Evolutionary conservation across 2,113 vertebrate species (phyloP), one percentile per base, ranked within the genome.

Genomic region (Odocoileus virginianus): DNA sequence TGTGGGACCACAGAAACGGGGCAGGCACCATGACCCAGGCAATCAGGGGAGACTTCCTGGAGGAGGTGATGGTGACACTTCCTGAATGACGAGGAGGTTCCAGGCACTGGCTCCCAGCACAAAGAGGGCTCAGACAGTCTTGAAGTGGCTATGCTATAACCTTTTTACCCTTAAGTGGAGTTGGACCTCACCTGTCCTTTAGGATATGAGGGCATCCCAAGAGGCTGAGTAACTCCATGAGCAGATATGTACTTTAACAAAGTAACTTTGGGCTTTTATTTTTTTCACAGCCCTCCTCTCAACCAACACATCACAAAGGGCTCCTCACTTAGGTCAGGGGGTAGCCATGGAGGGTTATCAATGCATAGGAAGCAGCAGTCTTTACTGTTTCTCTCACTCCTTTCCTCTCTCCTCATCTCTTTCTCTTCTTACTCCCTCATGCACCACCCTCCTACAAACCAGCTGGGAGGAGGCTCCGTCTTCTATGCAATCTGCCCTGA

Each of bases 1-100:
- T 30, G 3, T 40, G 23, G 55, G 58, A 33, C n/a, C 25, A 7
- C 28, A 47, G 82, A 30, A 12, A n/a, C 3, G 0, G 19, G 52
- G 4, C 10, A 61, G 60, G 25, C 52, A 36, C 30, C 4, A 13
- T 2, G 16, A n/a, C 5, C 6, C 6, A 0, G 19, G 57, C 17
- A 54, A 5, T 55, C 87, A 93, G 25, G 16, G 43, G 10, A 33
- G 74, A 87, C 55, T 87, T 83, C 23, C 27, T 45, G 33, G 43
- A 23, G 21, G 57, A 74, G 86, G 82, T 33, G 76, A 12, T 2
- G 25, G 8, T 57, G 47, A 27, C 3, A 11, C n/a, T 16, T 86
- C 30, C 54, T 64, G 6, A 4, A 33, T 6, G 76, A 45, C 11
- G 28, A 88, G 52, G 50, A 17, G 19, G 71, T 40, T 71, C 2